phyloP scores from a whole-genome alignment of 1,140 invertebrate genomes.

The Zaprionus tsacasi region DNA sequence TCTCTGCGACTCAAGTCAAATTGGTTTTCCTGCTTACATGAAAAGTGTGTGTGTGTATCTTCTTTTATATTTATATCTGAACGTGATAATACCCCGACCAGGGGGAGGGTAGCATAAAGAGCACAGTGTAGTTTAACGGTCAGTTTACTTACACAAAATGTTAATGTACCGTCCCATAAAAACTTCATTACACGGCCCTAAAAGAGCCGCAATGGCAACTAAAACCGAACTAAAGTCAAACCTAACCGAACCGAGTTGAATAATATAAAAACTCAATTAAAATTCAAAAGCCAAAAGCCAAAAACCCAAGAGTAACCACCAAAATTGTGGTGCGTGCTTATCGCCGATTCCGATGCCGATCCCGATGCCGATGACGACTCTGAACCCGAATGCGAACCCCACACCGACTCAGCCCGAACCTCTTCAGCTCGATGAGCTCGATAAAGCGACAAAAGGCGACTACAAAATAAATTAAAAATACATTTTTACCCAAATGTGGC shows the following conservation, averaged over 20 bases:
- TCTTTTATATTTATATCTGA: constrained; percentile 5
- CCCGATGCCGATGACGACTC: constrained; percentile 16
- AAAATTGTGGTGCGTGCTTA: constrained; percentile 74
- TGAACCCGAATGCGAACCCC: constrained; percentile 40
- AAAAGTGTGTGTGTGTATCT: too few species aligned
- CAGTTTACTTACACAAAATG: constrained; percentile 28
- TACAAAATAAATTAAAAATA: constrained; percentile 80
- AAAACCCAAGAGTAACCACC: constrained; percentile 12
- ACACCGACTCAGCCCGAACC: constrained; percentile 27
- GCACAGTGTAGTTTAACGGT: constrained; percentile 30
- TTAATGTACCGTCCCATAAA: constrained; percentile 60
- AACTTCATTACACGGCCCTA: constrained; percentile 67
- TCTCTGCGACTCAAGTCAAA: not conserved
- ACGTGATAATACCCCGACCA: not conserved
- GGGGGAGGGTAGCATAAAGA: not conserved
- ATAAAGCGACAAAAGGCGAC: constrained; percentile 72
- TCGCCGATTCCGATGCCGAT: constrained; percentile 41
- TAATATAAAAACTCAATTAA: constrained; percentile 74
- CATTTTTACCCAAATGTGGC: constrained; percentile 80
- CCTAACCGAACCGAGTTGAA: constrained; percentile 35
- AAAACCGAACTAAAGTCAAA: constrained; percentile 36
- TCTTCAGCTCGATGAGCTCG: constrained; percentile 61
- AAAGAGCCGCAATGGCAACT: constrained; percentile 41
- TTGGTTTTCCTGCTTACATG: constrained; percentile 3
- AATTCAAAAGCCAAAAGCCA: constrained; percentile 55